Conservation (phyloP, 2,113 vertebrate genomes). For the Lasiurus cinereus region DNA sequence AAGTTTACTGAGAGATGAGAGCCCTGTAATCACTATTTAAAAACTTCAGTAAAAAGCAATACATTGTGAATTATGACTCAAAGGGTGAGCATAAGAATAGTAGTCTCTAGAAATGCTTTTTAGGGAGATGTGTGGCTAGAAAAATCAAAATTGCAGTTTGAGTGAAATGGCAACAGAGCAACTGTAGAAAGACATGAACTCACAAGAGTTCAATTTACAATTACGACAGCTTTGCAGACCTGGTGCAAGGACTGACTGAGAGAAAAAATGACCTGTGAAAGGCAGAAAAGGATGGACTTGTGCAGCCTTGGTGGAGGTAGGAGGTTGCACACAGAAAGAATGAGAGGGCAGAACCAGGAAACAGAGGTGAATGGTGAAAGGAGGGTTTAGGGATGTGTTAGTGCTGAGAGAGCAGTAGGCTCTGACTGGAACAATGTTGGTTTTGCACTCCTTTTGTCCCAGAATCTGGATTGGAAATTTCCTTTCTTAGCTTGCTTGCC, state of each 20-base stretch:
- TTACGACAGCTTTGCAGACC: background rate
- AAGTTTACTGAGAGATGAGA: background rate
- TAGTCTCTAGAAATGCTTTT: background rate
- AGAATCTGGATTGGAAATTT: background rate
- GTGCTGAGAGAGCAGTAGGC: background rate
- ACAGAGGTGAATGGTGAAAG: background rate
- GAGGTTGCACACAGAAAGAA: background rate
- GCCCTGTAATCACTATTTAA: background rate
- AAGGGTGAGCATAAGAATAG: background rate
- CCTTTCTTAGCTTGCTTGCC: background rate
- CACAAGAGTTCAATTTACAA: background rate
- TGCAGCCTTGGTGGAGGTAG: background rate
- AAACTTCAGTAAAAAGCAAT: background rate
- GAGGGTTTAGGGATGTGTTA: background rate
- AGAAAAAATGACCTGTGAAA: background rate
- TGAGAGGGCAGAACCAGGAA: background rate
- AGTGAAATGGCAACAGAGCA: background rate
- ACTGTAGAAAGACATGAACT: background rate
- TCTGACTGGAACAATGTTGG: background rate
- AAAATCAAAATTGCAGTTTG: constrained; percentile 4
- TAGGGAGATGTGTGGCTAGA: background rate
- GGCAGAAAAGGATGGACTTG: background rate
- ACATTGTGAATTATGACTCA: background rate
- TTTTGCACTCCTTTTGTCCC: background rate
- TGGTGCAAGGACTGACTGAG: background rate